A percentile compares a stretch with the other conserved stretches of the same genome.
phyloP scores from a whole-genome alignment of 2,888 invertebrate genomes.

The Dryomyza anilis region DNA sequence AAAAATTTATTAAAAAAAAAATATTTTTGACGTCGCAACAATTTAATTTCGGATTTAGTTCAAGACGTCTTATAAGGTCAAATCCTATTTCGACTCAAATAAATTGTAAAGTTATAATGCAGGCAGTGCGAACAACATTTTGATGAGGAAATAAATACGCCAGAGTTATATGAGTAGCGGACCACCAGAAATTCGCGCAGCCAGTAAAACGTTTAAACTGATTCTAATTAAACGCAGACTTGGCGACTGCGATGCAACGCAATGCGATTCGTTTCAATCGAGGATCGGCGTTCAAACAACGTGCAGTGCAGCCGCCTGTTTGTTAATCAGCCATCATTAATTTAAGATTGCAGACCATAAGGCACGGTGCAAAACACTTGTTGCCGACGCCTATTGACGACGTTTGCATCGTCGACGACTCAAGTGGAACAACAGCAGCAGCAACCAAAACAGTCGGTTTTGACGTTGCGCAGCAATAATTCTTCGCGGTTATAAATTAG shows the following conservation, averaged over 20 bases:
- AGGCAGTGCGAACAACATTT: neutral
- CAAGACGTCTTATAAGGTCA: too few relatives aligned
- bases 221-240: slow-evolving; percentile 10
- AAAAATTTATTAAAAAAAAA: too few relatives aligned
- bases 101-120: neutral
- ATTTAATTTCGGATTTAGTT: too few relatives aligned
- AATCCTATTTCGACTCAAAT: neutral
- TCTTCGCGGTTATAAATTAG: slow-evolving; percentile 48
- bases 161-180: neutral
- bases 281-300: neutral
- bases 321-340: slow-evolving; percentile 14
- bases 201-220: neutral
- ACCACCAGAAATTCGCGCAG: neutral
- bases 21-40: too few relatives aligned
- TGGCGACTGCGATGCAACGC: neutral
- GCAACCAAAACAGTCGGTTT: slow-evolving; percentile 25
- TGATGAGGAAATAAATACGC: slow-evolving; percentile 15
- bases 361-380: slow-evolving; percentile 9
- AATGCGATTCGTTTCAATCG: neutral
- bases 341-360: slow-evolving; percentile 6
- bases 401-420: neutral
- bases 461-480: slow-evolving; percentile 44
- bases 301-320: neutral
- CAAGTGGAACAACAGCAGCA: neutral
- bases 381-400: neutral